Conservation (phyloP, 2,113 vertebrate species). For the Oryctolagus cuniculus region DNA sequence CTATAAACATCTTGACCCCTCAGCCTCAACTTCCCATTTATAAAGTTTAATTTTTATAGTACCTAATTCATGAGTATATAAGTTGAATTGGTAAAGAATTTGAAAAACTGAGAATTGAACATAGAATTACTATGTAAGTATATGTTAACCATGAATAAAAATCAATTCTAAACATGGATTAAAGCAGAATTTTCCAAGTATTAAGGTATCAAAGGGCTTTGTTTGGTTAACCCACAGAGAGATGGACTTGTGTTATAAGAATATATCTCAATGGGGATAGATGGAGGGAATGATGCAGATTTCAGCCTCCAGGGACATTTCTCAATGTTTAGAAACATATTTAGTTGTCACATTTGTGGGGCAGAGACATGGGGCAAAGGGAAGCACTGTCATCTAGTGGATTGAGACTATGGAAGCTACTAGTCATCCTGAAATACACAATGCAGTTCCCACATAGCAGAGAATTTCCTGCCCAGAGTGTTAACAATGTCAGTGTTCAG, state of each 20-base stretch:
- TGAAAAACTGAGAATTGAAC: conserved; percentile 6
- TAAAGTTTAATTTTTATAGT: neutral
- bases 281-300: neutral
- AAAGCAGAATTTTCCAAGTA: neutral
- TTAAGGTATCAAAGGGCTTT: neutral
- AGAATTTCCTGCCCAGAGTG: neutral
- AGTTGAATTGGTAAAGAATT: neutral
- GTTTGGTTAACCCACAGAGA: neutral
- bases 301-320: neutral
- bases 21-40: neutral
- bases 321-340: neutral
- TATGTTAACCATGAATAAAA: conserved; percentile 25
- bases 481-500: neutral
- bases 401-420: neutral
- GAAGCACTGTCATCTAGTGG: neutral
- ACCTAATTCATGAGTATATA: neutral
- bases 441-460: neutral
- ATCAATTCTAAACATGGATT: neutral
- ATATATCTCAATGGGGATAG: neutral
- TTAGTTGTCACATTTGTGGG: neutral
- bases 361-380: neutral
- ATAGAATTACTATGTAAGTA: neutral
- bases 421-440: neutral
- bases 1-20: conserved; percentile 10
- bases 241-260: neutral